Percentiles rank a stretch among this genome's conserved stretches.
Evolutionary conservation across 2,113 vertebrate species (phyloP).

Genomic region (Heliornis fulica): DNA sequence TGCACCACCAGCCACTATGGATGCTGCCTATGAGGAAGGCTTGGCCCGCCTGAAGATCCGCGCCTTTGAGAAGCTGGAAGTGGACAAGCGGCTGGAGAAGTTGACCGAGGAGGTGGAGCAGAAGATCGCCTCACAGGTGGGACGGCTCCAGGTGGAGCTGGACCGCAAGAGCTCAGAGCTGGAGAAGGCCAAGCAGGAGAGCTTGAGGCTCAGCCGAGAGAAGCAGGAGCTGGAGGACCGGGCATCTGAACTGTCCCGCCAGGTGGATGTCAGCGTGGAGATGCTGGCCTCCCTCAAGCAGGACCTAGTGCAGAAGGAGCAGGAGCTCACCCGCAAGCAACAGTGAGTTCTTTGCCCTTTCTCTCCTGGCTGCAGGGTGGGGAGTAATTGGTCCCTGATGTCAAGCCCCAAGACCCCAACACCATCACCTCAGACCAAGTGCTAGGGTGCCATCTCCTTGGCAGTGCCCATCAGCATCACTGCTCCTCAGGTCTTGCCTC

Average conservation of each 20-base stretch:
- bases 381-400: accelerated
- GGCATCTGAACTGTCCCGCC: conserved; percentile 90
- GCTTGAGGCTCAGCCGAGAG: conserved; percentile 87
- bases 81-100: conserved; percentile 93
- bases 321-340: conserved; percentile 93
- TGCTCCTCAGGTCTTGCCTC: not conserved
- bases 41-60: conserved; percentile 92
- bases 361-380: accelerated
- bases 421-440: not conserved
- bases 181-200: conserved; percentile 93
- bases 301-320: conserved; percentile 96
- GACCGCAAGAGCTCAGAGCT: conserved; percentile 94
- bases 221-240: conserved; percentile 96
- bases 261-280: conserved; percentile 98
- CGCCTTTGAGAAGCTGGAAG: conserved; percentile 92
- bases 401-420: not conserved
- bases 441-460: not conserved
- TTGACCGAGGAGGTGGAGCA: conserved; percentile 98
- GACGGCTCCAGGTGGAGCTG: conserved; percentile 92
- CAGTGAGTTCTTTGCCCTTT: conserved; percentile 84
- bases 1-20: conserved; percentile 81
- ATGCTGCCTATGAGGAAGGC: conserved; percentile 93
- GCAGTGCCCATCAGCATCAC: not conserved
- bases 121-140: conserved; percentile 94
- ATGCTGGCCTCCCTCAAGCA: conserved; percentile 97